phyloP scores from a whole-genome alignment of 1,140 invertebrate genomes.

The Drosophila arawakana region DNA sequence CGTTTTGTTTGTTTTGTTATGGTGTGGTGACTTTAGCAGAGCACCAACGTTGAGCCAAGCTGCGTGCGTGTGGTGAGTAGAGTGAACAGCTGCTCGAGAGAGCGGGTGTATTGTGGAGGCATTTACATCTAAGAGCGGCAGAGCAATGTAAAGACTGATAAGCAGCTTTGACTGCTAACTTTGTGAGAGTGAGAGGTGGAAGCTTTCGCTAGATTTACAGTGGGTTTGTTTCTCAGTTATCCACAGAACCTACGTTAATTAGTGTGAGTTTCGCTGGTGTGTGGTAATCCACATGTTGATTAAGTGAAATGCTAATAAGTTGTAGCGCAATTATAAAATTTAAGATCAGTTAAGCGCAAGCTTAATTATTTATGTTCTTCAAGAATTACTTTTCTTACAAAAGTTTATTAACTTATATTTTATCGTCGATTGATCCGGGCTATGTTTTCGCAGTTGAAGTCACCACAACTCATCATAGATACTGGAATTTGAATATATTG shows the following conservation, averaged over 20 bases:
- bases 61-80: constrained; percentile 5
- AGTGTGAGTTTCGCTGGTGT: background rate
- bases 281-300: background rate
- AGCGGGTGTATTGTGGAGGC: background rate
- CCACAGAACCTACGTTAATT: constrained; percentile 2
- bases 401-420: background rate
- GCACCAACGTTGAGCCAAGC: constrained; percentile 4
- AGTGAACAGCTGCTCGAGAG: background rate
- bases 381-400: background rate
- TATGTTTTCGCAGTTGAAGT: constrained; percentile 47
- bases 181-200: background rate
- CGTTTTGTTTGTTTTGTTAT: constrained; percentile 29
- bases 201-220: constrained; percentile 8
- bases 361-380: background rate
- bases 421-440: background rate
- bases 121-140: no score
- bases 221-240: background rate
- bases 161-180: background rate
- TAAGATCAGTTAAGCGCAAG: background rate
- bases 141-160: background rate
- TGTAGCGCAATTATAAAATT: background rate
- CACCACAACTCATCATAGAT: constrained; percentile 9
- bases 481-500: constrained; percentile 8
- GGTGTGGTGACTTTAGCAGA: constrained; percentile 27
- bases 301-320: background rate